Conservation (phyloP, 2,888 invertebrate genomes). For the Leptinotarsa tumamoca region DNA sequence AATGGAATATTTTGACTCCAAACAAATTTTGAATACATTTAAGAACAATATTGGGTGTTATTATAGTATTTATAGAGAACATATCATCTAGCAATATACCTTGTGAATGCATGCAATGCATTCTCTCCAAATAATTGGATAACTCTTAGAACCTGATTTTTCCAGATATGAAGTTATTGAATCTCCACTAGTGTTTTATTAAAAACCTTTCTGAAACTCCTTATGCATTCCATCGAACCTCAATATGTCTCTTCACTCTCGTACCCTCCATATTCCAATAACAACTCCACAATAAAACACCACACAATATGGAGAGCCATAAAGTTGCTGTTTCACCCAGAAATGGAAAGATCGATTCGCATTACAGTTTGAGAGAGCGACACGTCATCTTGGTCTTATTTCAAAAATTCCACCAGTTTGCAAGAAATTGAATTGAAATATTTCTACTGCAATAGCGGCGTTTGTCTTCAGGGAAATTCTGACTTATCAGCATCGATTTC, state of each 20-base stretch:
- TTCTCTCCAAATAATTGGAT: too few relatives aligned
- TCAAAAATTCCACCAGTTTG: conserved; percentile 39
- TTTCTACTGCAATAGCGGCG: conserved; percentile 36
- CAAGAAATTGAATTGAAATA: conserved; percentile 47
- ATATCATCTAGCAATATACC: too few relatives aligned
- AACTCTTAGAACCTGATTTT: too few relatives aligned
- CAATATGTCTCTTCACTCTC: background rate
- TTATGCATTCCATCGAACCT: too few relatives aligned
- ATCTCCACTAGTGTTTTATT: too few relatives aligned
- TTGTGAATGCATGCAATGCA: too few relatives aligned
- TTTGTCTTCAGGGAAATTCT: conserved; percentile 44
- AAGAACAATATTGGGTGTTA: too few relatives aligned
- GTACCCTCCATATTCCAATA: background rate
- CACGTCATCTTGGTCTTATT: conserved; percentile 38
- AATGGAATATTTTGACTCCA: too few relatives aligned
- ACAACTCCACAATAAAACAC: conserved; percentile 14
- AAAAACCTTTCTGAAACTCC: too few relatives aligned
- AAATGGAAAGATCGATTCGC: conserved; percentile 19
- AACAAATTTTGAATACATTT: too few relatives aligned
- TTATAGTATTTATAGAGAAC: too few relatives aligned
- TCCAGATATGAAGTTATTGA: too few relatives aligned
- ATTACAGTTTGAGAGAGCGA: conserved; percentile 23
- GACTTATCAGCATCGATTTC: conserved; percentile 47
- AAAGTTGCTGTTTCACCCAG: conserved; percentile 24
- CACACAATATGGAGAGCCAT: conserved; percentile 12